Conservation (phyloP, 1,140 invertebrate species). For the Steinernema khuongi region DNA sequence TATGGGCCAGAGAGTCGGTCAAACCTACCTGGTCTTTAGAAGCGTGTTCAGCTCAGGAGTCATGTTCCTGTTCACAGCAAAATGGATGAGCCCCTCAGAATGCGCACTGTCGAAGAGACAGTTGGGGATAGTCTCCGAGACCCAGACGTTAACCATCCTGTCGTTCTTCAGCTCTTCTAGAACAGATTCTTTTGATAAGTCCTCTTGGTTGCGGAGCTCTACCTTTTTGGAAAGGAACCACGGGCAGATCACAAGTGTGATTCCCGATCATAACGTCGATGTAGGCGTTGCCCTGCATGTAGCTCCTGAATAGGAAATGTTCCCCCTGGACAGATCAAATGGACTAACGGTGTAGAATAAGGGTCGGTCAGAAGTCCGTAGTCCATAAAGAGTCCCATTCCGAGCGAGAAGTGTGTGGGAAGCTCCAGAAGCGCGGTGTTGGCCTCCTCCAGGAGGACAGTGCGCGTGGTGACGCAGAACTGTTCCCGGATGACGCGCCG, state of each 20-base stretch:
- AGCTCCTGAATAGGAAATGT: constrained; percentile 30
- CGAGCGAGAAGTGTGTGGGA: constrained; percentile 42
- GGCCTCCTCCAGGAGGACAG: constrained; percentile 42
- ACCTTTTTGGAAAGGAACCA: constrained; percentile 15
- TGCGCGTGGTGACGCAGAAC: constrained; percentile 42
- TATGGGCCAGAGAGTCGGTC: too few relatives aligned
- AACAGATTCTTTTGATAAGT: neutral
- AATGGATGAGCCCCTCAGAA: constrained; percentile 7
- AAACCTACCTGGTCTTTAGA: constrained; percentile 27
- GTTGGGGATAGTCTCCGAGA: constrained; percentile 27
- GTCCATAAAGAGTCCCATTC: constrained; percentile 44
- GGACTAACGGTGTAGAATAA: constrained; percentile 33
- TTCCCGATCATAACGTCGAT: constrained; percentile 41
- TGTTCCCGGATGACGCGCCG: constrained; percentile 47
- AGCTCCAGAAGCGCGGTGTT: constrained; percentile 44
- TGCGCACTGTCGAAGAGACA: constrained; percentile 30
- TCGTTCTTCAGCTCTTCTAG: neutral
- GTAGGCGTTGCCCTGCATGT: constrained; percentile 30
- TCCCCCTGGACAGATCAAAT: neutral
- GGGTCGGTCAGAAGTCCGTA: constrained; percentile 47
- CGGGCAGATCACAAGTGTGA: constrained; percentile 32
- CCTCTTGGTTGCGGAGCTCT: neutral
- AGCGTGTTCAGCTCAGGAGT: constrained; percentile 15
- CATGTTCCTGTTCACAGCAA: constrained; percentile 28
- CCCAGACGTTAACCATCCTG: constrained; percentile 27